Evolutionary conservation across 2,113 vertebrate genomes (phyloP).

Genomic region (Todiramphus chloris): DNA sequence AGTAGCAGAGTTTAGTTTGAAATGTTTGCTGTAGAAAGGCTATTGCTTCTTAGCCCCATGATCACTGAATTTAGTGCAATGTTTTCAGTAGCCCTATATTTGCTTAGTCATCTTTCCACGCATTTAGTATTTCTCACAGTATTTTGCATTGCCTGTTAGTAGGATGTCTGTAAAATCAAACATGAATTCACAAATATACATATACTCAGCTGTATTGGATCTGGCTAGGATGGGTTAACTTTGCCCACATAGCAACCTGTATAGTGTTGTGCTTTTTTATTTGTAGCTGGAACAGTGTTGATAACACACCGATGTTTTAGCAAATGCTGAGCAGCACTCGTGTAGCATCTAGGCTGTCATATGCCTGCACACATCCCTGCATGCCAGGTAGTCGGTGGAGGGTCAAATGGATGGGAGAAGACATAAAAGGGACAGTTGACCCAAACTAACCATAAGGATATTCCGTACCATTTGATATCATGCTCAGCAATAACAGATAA

Average conservation of each 20-base stretch:
- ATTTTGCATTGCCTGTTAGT: not conserved
- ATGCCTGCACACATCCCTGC: no score
- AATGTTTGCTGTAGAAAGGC: not conserved
- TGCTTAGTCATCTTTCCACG: not conserved
- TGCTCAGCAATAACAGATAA: not conserved
- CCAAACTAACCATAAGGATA: not conserved
- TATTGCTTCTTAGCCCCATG: not conserved
- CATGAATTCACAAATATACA: not conserved
- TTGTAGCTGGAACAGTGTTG: not conserved
- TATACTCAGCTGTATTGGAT: not conserved
- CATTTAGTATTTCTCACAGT: not conserved
- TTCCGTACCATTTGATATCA: no score
- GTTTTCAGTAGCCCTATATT: not conserved
- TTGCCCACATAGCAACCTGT: not conserved
- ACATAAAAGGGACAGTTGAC: not conserved
- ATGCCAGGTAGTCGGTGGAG: fast-evolving
- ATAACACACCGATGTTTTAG: not conserved
- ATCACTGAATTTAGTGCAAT: not conserved
- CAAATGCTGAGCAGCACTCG: not conserved
- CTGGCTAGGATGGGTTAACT: not conserved
- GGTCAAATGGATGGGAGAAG: not conserved
- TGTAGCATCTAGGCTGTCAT: not conserved
- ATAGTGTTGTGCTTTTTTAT: not conserved
- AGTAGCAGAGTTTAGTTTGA: not conserved
- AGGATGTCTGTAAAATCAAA: not conserved